Evolutionary conservation across 2,888 invertebrate species (phyloP).

Genomic region (Anaspis maculata): DNA sequence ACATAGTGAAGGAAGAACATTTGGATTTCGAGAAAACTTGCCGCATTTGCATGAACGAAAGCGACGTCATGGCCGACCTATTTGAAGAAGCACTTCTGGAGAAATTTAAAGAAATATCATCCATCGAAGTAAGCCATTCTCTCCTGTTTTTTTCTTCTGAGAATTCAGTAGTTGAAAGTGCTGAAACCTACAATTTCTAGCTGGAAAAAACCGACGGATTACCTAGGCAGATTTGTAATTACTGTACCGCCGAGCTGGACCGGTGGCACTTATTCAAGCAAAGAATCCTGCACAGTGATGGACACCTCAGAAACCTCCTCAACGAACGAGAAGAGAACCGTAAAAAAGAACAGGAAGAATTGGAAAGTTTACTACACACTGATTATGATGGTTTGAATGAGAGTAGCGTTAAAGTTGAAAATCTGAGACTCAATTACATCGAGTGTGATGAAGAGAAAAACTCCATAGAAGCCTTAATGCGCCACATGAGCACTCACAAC

Average conservation of each 20-base stretch:
- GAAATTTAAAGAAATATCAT: constrained; percentile 14
- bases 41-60: constrained; percentile 16
- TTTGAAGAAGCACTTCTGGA: constrained; percentile 12
- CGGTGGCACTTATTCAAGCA: constrained; percentile 17
- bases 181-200: too few species aligned
- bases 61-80: constrained; percentile 12
- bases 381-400: background rate
- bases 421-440: too few species aligned
- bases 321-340: constrained; percentile 9
- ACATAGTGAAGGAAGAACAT: constrained; percentile 10
- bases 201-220: too few species aligned
- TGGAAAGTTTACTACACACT: background rate
- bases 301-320: constrained; percentile 8
- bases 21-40: constrained; percentile 12
- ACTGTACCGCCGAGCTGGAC: too few species aligned
- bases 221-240: too few species aligned
- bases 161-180: constrained; percentile 16
- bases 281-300: constrained; percentile 16
- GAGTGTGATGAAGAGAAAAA: constrained; percentile 20
- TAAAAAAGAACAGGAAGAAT: too few species aligned
- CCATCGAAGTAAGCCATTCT: constrained; percentile 11
- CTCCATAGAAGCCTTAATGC: constrained; percentile 17
- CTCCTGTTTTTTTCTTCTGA: constrained; percentile 10
- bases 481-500: constrained; percentile 21
- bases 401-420: background rate